Evolutionary conservation across 2,888 invertebrate genomes (phyloP), one percentile per base, ranked within the genome.

Genomic region (Ephialtes manifestator): DNA sequence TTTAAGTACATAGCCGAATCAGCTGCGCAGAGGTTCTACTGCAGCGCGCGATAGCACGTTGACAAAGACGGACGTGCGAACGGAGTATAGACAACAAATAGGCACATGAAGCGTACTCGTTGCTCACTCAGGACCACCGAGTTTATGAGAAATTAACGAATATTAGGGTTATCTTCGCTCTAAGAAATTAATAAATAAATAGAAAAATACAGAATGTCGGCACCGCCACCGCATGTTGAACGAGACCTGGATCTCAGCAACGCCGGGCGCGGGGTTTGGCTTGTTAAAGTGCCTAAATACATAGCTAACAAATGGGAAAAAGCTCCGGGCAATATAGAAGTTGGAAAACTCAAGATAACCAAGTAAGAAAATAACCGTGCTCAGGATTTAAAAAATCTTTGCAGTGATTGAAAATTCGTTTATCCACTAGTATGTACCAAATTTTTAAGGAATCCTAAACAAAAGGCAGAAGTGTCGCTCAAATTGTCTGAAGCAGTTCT

Each of bases 241-340:
- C 96, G 96, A 87, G 97, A 97, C 94, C 95, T 99, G 87, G 99
- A 99, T 95, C 95, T 98, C 75, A 97, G 97, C 20, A 98, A 98
- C 93, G 97, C 98, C 20, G 97, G 97, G 20, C 96, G 99, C 90
- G 99, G 99, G 83, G 98, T 99, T 13, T 99, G 99, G 99, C 95
- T 99, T 8, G 99, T 99, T 0, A 99, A 99, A 95, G 97, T 97
- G 11, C 99, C 99, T 0, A 99, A 99, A 95, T 99, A 99, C 94
- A 97, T 99, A 89, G 98, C 99, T 5, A 98, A 97, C 90, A 97
- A 97, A 95, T 99, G 99, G 99, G 97, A 98, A 92, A 98, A 97
- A 93, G 97, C 98, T 10, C 96, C 97, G n/a, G 97, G 97, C 60
- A 97, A 97, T 92, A 96, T 98, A 91, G 98, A 99, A 95, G 99